Evolutionary conservation across 2,888 invertebrate genomes (phyloP), one percentile per base, ranked within the genome.

Genomic region (Pristionchus arcanus): DNA sequence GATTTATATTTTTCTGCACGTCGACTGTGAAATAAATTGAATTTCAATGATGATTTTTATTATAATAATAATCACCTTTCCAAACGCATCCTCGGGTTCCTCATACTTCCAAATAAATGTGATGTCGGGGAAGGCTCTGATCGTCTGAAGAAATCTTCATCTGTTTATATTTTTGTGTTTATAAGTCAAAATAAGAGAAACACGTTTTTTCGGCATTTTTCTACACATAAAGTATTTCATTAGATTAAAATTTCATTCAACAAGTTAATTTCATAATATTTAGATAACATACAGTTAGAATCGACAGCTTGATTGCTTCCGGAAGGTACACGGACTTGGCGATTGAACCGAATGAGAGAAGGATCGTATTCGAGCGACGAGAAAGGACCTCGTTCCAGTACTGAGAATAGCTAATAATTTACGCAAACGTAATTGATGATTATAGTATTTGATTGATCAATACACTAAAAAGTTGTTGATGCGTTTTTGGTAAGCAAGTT

Each of bases 31-130:
- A 42, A 42, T 5, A 42, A 42, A 42, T 42, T 42, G 42, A 42
- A 42, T 9, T 5, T 42, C 9, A 9, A 42, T 42, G 9, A 42
- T 9, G 42, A 42, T 42, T 42, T 42, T 42, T 15, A 68, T 19
- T 13, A 5, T 28, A n/a, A n/a, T 68, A 25, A 28, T 3, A 16
- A 28, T 0, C 9, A 31, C 83, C 28, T 28, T 28, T 85, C 31
- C 63, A n/a, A 85, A 85, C 4, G 1, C 34, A 28, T 37, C 37
- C 9, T 85, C 85, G 16, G 63, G 85, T 16, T 63, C 63, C 34
- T 85, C 85, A 25, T 85, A 85, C 85, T 85, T 85, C 85, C 85
- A 85, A 34, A 85, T 85, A 63, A 85, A 85, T 4, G 85, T 85
- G 25, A 85, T 25, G 37, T 85, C 59, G 28, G 85, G 85, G 37